A percentile compares a stretch with the other conserved stretches of the same genome.
phyloP scores from a whole-genome alignment of 2,797 vertebrate species.

The Pipistrellus nathusii region DNA sequence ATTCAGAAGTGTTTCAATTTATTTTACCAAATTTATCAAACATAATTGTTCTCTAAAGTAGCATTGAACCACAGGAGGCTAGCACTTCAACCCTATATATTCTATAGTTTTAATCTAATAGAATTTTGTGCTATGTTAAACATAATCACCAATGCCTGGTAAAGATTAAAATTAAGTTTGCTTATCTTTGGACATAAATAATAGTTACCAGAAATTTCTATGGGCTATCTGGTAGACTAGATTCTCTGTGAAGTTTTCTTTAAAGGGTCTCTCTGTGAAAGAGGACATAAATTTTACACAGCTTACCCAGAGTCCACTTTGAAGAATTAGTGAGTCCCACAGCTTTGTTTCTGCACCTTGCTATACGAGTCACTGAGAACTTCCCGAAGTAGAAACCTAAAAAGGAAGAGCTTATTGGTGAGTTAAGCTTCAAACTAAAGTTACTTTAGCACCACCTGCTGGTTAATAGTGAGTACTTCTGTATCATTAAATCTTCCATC shows the following conservation, averaged over 20 bases:
- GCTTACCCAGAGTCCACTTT: not conserved
- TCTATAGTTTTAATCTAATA: not conserved
- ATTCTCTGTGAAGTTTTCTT: not conserved
- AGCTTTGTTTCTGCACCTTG: not conserved
- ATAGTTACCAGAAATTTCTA: not conserved
- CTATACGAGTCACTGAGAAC: not conserved
- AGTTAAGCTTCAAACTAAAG: not conserved
- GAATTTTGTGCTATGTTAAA: not conserved
- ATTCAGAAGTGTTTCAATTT: not conserved
- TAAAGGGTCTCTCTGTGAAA: not conserved
- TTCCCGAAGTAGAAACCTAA: not conserved
- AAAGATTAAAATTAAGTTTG: not conserved
- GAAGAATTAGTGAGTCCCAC: not conserved
- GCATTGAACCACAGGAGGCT: not conserved
- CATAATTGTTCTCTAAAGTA: not conserved
- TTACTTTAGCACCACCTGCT: slow-evolving; percentile 53
- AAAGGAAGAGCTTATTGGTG: not conserved
- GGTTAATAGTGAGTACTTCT: slow-evolving; percentile 53
- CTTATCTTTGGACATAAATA: not conserved
- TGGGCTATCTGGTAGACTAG: not conserved
- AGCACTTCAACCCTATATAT: not conserved
- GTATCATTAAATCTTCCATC: not conserved
- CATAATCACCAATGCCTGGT: not conserved
- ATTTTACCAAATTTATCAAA: not conserved
- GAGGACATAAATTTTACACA: not conserved